Percentiles rank a stretch among this genome's conserved stretches.
Evolutionary conservation across 2,113 vertebrate species (phyloP).

Genomic region (Nansenia antarctica): DNA sequence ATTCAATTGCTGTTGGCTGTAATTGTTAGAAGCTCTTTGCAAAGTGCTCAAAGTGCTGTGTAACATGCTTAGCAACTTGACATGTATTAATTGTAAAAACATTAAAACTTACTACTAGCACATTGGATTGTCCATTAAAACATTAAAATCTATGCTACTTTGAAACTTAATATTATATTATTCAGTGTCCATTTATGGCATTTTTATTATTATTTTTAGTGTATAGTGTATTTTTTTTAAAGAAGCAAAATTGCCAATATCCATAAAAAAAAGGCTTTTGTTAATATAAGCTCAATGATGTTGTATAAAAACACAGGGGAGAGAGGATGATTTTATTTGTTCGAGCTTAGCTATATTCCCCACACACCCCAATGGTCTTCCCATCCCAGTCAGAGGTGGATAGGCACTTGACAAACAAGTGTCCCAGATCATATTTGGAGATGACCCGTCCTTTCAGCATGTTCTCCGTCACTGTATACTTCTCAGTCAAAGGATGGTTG

Average conservation of each 20-base stretch:
- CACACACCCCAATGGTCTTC: slow-evolving; percentile 80
- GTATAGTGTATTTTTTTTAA: too few relatives aligned
- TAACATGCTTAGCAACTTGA: neutral
- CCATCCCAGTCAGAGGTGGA: slow-evolving; percentile 80
- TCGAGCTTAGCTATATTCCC: slow-evolving; percentile 71
- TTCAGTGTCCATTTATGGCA: neutral
- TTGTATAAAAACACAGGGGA: neutral
- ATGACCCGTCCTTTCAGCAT: slow-evolving; percentile 78
- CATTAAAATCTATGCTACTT: too few relatives aligned
- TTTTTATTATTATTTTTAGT: too few relatives aligned
- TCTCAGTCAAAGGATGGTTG: slow-evolving; percentile 82
- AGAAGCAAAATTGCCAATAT: neutral
- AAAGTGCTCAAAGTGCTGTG: neutral
- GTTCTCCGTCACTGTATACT: slow-evolving; percentile 75
- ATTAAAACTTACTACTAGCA: too few relatives aligned
- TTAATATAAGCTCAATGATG: neutral
- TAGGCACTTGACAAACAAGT: slow-evolving; percentile 87
- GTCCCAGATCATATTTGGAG: slow-evolving; percentile 87
- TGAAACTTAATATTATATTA: neutral
- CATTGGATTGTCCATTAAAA: neutral
- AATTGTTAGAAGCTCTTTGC: too few relatives aligned
- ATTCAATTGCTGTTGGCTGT: neutral
- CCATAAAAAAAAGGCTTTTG: too few relatives aligned
- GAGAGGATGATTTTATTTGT: neutral
- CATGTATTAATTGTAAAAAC: neutral